Conservation (phyloP, 2,797 vertebrate genomes). For the Acipenser oxyrinchus region DNA sequence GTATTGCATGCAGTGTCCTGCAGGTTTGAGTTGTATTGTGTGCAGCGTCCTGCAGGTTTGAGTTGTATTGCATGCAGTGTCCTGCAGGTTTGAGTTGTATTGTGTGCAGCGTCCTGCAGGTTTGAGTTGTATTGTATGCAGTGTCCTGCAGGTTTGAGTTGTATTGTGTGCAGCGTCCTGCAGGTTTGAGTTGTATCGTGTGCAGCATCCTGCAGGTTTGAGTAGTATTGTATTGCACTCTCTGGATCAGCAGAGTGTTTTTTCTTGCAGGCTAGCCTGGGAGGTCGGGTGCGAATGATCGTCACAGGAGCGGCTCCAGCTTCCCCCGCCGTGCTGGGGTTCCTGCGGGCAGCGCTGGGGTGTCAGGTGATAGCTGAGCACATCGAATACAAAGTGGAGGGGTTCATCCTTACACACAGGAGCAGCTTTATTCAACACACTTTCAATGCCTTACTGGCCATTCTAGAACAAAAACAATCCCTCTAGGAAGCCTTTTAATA, state of each 20-base stretch:
- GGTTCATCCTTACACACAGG: background rate
- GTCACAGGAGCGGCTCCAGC: slow-evolving; percentile 90
- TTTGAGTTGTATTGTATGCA: too few relatives aligned
- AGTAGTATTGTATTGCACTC: background rate
- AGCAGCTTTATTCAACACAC: background rate
- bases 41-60: too few relatives aligned
- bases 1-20: too few relatives aligned
- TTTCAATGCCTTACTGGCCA: background rate
- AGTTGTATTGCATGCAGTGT: too few relatives aligned
- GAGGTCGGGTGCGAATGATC: slow-evolving; percentile 87
- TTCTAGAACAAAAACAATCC: background rate
- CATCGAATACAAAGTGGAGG: too few relatives aligned
- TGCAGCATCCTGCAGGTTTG: too few relatives aligned
- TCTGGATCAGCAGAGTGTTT: background rate
- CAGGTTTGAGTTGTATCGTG: too few relatives aligned
- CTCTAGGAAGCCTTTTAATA: background rate
- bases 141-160: too few relatives aligned
- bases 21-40: too few relatives aligned
- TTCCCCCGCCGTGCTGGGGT: slow-evolving; percentile 82
- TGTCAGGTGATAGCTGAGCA: slow-evolving; percentile 71
- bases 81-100: too few relatives aligned
- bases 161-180: too few relatives aligned
- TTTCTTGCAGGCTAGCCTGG: slow-evolving; percentile 72
- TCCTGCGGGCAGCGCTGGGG: slow-evolving; percentile 87
- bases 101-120: too few relatives aligned